Conservation (phyloP, 1,140 invertebrate species). For the Parasteatoda tepidariorum region DNA sequence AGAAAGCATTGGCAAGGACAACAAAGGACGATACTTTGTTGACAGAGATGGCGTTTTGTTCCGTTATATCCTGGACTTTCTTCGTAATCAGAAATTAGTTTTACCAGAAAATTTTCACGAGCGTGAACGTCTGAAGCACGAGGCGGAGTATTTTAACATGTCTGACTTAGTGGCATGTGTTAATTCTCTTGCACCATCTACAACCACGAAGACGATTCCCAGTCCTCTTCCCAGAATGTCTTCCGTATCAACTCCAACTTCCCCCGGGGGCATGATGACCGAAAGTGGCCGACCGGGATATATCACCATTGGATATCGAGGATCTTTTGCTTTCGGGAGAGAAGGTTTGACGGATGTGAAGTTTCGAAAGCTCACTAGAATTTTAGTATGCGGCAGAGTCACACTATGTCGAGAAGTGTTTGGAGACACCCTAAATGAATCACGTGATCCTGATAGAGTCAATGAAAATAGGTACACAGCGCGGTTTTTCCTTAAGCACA, state of each 20-base stretch:
- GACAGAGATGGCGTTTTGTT: conserved; percentile 98
- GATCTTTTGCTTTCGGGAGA: conserved; percentile 98
- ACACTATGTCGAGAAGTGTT: conserved; percentile 90
- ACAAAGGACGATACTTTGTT: conserved; percentile 75
- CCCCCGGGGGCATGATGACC: conserved; percentile 21
- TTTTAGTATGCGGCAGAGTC: conserved; percentile 94
- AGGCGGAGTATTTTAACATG: conserved; percentile 89
- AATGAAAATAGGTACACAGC: conserved; percentile 95
- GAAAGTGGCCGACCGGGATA: conserved; percentile 73
- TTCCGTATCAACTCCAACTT: conserved; percentile 3
- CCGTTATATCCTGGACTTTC: conserved; percentile 94
- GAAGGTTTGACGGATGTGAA: conserved; percentile 98
- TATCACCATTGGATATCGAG: conserved; percentile 98
- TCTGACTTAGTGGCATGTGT: conserved; percentile 73
- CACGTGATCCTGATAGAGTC: conserved; percentile 92
- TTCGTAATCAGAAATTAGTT: conserved; percentile 88
- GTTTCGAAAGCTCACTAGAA: conserved; percentile 96
- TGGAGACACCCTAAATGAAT: conserved; percentile 97
- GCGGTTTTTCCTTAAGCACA: conserved; percentile 98
- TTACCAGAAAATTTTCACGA: conserved; percentile 97
- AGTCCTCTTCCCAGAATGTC: conserved; percentile 13
- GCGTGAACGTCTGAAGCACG: conserved; percentile 85
- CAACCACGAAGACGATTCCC: conserved; percentile 70
- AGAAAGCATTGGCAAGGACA: conserved; percentile 21
- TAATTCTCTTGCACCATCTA: conserved; percentile 1